Conservation (phyloP, 2,113 vertebrate species). For the Monarcha castaneiventris region DNA sequence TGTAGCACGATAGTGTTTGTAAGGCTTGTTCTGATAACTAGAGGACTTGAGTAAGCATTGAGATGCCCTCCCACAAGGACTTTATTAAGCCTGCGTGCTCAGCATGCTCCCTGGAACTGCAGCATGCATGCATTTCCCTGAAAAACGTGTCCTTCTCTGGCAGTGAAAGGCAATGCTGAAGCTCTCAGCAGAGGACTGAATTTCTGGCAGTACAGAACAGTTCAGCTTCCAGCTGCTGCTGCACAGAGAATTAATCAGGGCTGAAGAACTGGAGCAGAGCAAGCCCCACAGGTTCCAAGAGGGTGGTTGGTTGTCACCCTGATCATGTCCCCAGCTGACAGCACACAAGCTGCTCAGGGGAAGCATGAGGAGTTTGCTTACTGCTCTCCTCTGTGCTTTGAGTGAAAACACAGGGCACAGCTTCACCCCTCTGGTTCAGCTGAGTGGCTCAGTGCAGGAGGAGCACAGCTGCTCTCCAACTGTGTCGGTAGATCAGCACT, state of each 20-base stretch:
- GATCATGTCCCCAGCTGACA: background rate
- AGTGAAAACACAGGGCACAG: background rate
- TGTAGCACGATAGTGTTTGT: background rate
- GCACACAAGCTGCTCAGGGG: background rate
- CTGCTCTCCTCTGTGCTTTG: background rate
- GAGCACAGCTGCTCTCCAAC: background rate
- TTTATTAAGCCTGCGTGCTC: background rate
- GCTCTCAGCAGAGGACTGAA: background rate
- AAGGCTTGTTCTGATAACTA: background rate
- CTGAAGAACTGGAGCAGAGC: conserved; percentile 15
- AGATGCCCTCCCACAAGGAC: conserved; percentile 21
- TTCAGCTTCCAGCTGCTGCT: conserved; percentile 26
- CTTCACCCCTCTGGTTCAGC: background rate
- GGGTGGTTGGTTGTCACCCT: background rate
- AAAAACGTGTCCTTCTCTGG: background rate
- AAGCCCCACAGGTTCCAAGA: background rate
- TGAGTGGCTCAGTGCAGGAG: background rate
- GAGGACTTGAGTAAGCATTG: background rate
- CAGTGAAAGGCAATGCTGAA: conserved; percentile 12
- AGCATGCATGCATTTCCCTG: background rate
- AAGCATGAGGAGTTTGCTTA: background rate
- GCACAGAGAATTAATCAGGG: background rate
- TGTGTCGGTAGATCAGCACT: background rate
- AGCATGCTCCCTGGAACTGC: conserved; percentile 33
- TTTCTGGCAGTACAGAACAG: background rate